Conservation (phyloP, 2,113 vertebrate genomes). For the Pteronura brasiliensis region DNA sequence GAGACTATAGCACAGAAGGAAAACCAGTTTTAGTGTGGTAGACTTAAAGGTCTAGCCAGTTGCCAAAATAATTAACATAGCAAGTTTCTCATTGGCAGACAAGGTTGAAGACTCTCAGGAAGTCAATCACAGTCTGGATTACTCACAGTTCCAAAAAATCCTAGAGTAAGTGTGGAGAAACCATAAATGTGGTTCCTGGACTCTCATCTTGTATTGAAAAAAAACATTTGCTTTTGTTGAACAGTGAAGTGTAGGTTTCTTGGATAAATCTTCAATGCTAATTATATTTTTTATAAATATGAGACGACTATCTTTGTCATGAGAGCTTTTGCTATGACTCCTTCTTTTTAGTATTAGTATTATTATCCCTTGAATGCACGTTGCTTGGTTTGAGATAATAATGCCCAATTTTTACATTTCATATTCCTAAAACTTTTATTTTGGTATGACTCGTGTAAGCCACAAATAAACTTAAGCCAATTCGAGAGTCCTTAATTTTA, state of each 20-base stretch:
- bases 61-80: neutral
- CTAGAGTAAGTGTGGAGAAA: neutral
- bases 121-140: neutral
- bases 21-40: neutral
- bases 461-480: neutral
- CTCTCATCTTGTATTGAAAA: neutral
- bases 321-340: neutral
- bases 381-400: neutral
- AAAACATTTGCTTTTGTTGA: neutral
- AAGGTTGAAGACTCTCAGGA: neutral
- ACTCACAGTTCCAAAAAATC: neutral
- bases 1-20: neutral
- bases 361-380: neutral
- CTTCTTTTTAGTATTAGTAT: neutral
- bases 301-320: neutral
- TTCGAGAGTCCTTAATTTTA: neutral
- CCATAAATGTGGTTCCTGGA: neutral
- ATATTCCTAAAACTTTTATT: neutral
- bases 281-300: neutral
- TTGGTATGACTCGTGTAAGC: neutral
- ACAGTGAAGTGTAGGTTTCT: neutral
- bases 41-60: neutral
- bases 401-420: neutral
- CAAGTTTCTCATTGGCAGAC: neutral
- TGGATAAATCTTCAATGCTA: neutral